These are phyloP conservation scores for Ginglymostoma cirratum DNA, from an alignment of 2,113 vertebrate species.

Conservation along the genomic window DNA sequence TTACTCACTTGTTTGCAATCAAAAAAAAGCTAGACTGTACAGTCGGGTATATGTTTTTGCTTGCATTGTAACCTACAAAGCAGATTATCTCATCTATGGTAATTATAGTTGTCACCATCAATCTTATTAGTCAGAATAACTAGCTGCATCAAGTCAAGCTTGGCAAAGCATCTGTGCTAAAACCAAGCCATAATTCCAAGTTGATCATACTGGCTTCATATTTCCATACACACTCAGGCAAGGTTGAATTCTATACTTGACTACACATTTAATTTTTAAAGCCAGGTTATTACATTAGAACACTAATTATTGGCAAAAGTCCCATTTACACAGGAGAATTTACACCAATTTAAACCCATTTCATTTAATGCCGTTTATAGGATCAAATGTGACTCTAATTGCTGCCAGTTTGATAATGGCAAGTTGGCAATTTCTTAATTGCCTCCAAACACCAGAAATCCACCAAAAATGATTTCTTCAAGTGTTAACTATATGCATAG, in stretches of 20 bases:
- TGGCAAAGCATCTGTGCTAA: constrained; percentile 56
- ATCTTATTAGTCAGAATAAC: constrained; percentile 73
- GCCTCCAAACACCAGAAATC: neutral
- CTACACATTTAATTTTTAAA: constrained; percentile 1
- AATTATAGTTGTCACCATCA: constrained; percentile 71
- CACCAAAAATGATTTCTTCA: neutral
- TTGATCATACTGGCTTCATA: neutral
- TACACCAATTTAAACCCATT: neutral
- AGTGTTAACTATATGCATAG: neutral
- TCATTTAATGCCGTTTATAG: constrained; percentile 19
- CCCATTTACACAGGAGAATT: neutral
- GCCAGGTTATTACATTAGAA: neutral
- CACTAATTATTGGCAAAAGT: constrained; percentile 1
- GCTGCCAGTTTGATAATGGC: constrained; percentile 1
- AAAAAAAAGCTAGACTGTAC: constrained; percentile 44
- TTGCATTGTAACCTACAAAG: constrained; percentile 66
- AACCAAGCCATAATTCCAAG: constrained; percentile 45
- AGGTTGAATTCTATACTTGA: neutral
- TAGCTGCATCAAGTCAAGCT: constrained; percentile 53
- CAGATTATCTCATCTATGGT: constrained; percentile 62
- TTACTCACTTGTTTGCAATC: neutral
- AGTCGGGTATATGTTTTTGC: constrained; percentile 50
- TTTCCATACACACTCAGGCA: neutral
- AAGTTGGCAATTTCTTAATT: constrained; percentile 31
- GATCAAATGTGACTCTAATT: neutral